Base-by-base conservation (phyloP, 2,113 vertebrate genomes). In the Podocnemis expansa region DNA sequence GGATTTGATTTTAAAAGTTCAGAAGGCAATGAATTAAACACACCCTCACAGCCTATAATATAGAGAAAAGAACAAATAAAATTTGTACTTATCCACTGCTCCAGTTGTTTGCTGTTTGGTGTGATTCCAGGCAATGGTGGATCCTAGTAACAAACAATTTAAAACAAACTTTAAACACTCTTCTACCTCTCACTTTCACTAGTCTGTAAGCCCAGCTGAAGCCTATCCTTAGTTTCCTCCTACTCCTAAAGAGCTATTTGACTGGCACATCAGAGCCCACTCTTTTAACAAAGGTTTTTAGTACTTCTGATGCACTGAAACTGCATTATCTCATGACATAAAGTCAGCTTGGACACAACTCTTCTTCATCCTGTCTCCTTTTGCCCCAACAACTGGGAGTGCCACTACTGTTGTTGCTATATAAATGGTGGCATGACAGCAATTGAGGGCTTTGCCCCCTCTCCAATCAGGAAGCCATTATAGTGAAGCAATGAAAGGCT, bases 91-190 rank as follows among this genome's bases (percentile, higher is more conserved):
- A 79, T 58, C 58, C 29, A 38, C 27, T 31, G 14, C 13, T 83
- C 54, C n/a, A 0, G 0, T 4, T 7, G 7, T 43, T 86, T 51
- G 34, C 47, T 2, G 0, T 8, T 54, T n/a, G 0, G 43, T 78
- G 10, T 25, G 38, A 10, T n/a, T 60, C 70, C 16, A 56, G 52
- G 51, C 43, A 76, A 60, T 29, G 52, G 41, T 1, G 0, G 5
- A 5, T 27, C 55, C 90, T 13, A 2, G 3, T 43, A 63, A 67
- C 25, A 86, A 84, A 51, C 51, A 70, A 51, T n/a, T 52, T 54
- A 21, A 49, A 47, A 49, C 45, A 43, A 47, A 45, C 41, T 67
- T 63, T n/a, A 55, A 54, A 13, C n/a, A 49, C 19, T 34, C 10
- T 83, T 83, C 22, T 51, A 24, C 34, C 43, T 63, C 5, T 8